A percentile compares a stretch with the other conserved stretches of the same genome.
Conservation (phyloP, 2,888 invertebrate species). For the Stenichneumon culpator region DNA sequence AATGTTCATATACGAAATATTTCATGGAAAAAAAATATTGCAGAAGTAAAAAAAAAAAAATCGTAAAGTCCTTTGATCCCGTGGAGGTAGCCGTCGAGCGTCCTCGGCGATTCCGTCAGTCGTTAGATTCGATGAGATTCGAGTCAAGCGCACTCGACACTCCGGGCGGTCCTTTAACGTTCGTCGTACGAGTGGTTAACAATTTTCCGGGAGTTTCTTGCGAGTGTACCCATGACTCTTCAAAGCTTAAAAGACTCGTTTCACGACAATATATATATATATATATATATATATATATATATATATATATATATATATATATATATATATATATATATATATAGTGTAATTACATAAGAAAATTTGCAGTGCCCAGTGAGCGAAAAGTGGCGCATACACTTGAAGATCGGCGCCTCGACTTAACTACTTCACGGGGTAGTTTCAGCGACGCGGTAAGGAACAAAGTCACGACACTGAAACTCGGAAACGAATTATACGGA, state of each 20-base stretch:
- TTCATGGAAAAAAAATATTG: no score
- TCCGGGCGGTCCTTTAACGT: background rate
- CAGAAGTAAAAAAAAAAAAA: background rate
- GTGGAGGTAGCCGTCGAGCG: background rate
- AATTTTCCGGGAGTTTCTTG: slow-evolving; percentile 10
- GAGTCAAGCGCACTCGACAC: background rate
- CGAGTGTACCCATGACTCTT: background rate
- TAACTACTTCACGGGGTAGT: background rate
- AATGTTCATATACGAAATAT: no score
- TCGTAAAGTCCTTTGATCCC: background rate
- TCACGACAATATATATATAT: background rate
- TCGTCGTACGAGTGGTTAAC: background rate
- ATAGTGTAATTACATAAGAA: background rate
- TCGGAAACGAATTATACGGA: background rate
- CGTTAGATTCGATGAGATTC: background rate
- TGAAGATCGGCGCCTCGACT: background rate
- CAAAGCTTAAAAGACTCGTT: background rate
- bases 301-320: background rate
- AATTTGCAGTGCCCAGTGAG: background rate
- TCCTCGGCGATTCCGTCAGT: background rate
- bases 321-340: background rate
- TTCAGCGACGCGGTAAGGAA: background rate
- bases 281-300: background rate
- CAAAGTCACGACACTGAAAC: background rate
- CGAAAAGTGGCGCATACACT: background rate